Conservation (phyloP, 2,888 invertebrate genomes). For the Leptopilina myrica region DNA sequence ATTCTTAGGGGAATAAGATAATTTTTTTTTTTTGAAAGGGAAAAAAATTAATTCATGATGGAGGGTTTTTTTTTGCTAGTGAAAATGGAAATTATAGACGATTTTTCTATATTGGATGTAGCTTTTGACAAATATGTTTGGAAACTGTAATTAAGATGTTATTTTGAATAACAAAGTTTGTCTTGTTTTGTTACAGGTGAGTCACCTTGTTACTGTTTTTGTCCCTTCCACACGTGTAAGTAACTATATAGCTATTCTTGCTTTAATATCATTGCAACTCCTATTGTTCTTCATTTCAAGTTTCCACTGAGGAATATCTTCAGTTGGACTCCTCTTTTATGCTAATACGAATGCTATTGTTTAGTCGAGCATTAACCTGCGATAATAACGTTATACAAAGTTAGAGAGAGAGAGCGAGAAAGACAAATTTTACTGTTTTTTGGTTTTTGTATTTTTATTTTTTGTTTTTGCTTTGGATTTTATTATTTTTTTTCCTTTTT, state of each 20-base stretch:
- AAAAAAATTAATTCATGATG: too few relatives aligned
- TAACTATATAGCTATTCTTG: slow-evolving; percentile 10
- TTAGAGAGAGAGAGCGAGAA: too few relatives aligned
- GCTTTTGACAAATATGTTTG: too few relatives aligned
- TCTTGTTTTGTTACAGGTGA: slow-evolving; percentile 32
- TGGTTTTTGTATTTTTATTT: too few relatives aligned
- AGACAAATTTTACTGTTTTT: too few relatives aligned
- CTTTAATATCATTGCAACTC: slow-evolving; percentile 19
- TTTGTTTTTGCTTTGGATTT: too few relatives aligned
- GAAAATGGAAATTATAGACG: not conserved
- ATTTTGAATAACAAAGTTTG: slow-evolving; percentile 30
- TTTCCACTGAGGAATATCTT: not conserved
- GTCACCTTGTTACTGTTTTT: slow-evolving; percentile 36
- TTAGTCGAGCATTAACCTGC: slow-evolving; percentile 6
- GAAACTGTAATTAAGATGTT: not conserved
- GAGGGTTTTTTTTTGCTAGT: too few relatives aligned
- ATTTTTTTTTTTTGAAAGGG: too few relatives aligned
- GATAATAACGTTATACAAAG: not conserved
- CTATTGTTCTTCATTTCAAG: slow-evolving; percentile 22
- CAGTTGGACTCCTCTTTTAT: slow-evolving; percentile 25
- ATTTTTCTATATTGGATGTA: not conserved
- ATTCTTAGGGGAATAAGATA: too few relatives aligned
- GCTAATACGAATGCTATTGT: slow-evolving; percentile 19
- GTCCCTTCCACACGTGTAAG: slow-evolving; percentile 18
- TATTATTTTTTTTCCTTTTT: too few relatives aligned